phyloP scores from a whole-genome alignment of 1,140 invertebrate species.

The Drosophila subobscura region DNA sequence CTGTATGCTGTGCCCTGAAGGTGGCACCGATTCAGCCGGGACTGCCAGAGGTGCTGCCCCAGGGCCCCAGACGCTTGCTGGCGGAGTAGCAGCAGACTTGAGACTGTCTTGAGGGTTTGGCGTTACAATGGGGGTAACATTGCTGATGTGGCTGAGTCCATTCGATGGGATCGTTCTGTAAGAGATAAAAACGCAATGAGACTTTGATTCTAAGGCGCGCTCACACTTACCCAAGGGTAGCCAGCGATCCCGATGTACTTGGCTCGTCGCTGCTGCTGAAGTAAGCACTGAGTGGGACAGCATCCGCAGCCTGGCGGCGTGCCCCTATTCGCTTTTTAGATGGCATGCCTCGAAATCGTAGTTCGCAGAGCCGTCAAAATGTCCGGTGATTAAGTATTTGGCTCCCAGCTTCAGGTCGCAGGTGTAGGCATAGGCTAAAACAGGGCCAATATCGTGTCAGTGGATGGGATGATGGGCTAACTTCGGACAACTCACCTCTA shows the following conservation, averaged over 20 bases:
- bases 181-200: not conserved
- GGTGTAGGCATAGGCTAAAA: slow-evolving; percentile 61
- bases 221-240: too few relatives aligned
- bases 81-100: not conserved
- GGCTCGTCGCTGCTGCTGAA: slow-evolving; percentile 16
- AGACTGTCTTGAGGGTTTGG: not conserved
- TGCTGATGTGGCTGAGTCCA: not conserved
- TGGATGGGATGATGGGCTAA: not conserved
- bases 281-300: slow-evolving; percentile 39
- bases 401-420: slow-evolving; percentile 60
- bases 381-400: slow-evolving; percentile 59
- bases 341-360: slow-evolving; percentile 73
- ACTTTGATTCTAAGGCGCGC: too few relatives aligned
- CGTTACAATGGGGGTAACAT: slow-evolving; percentile 1
- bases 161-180: slow-evolving; percentile 9
- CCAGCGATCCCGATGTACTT: too few relatives aligned
- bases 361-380: slow-evolving; percentile 36
- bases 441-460: not conserved
- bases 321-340: slow-evolving; percentile 45
- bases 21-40: too few relatives aligned
- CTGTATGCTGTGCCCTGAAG: too few relatives aligned
- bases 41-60: too few relatives aligned
- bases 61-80: not conserved
- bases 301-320: not conserved
- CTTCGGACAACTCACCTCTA: slow-evolving; percentile 29